Conservation (phyloP, 2,797 vertebrate species). For the Falco cherrug region DNA sequence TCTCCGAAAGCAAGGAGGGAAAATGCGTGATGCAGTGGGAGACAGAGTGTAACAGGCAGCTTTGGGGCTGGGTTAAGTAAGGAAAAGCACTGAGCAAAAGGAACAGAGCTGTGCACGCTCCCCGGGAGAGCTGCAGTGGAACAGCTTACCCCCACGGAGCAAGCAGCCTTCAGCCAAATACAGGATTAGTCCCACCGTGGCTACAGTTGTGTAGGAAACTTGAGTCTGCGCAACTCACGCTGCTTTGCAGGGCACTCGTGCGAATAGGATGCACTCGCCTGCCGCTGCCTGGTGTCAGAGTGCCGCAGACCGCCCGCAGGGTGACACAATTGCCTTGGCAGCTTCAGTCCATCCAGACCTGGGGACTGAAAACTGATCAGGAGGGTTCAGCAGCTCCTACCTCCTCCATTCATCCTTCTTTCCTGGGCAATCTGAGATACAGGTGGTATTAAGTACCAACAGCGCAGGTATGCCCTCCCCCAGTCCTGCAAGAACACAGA, state of each 20-base stretch:
- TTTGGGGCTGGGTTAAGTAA: background rate
- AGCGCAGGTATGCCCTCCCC: background rate
- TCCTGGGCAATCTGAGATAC: background rate
- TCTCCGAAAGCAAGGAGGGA: background rate
- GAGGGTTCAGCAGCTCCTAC: background rate
- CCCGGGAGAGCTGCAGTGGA: background rate
- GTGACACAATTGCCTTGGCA: background rate
- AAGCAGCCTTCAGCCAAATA: background rate
- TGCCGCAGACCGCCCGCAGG: background rate
- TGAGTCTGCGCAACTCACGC: background rate
- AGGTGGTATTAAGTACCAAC: background rate
- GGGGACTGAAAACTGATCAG: background rate
- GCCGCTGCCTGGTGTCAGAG: background rate
- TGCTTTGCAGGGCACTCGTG: background rate
- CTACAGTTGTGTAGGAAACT: accelerated
- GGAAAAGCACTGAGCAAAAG: background rate
- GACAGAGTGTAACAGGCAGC: no score
- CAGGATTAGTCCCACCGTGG: background rate
- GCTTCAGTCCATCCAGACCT: no score
- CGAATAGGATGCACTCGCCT: background rate
- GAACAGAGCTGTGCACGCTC: background rate
- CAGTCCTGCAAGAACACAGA: background rate
- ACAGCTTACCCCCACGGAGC: background rate
- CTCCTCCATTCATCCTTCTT: background rate
- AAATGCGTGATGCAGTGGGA: accelerated